phyloP scores from a whole-genome alignment of 2,113 vertebrate genomes.

The Thermophis baileyi region DNA sequence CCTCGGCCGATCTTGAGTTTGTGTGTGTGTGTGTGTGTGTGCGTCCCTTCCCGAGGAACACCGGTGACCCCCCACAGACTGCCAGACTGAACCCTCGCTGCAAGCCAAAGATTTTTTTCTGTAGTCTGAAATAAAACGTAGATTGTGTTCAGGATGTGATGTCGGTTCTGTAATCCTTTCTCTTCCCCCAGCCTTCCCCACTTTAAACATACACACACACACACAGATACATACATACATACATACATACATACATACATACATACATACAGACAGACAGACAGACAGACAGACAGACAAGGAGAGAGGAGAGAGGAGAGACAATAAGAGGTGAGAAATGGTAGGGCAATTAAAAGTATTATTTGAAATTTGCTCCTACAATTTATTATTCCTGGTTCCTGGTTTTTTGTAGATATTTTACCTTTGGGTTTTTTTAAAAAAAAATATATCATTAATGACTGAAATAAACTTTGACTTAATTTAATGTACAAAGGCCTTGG shows the following conservation, averaged over 20 bases:
- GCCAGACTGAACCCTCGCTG: constrained; percentile 82
- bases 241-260: too few species aligned
- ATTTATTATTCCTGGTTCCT: not conserved
- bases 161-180: constrained; percentile 47
- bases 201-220: too few species aligned
- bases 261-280: too few species aligned
- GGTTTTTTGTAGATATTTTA: not conserved
- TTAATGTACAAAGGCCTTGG: not conserved
- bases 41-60: not conserved
- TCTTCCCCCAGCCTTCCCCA: not conserved
- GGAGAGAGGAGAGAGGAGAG: not conserved
- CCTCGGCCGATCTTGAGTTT: constrained; percentile 35
- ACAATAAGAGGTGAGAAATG: not conserved
- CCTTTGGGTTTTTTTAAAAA: not conserved
- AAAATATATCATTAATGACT: not conserved
- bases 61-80: constrained; percentile 69
- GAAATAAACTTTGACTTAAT: not conserved
- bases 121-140: constrained; percentile 96
- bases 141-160: constrained; percentile 74
- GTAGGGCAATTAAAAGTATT: not conserved
- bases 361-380: not conserved
- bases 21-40: constrained; percentile 2
- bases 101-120: constrained; percentile 99
- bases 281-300: fast-evolving
- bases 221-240: too few species aligned